These are phyloP conservation scores for Tineola bisselliella DNA, from an alignment of 2,888 invertebrate genomes.

Conservation along the genomic window DNA sequence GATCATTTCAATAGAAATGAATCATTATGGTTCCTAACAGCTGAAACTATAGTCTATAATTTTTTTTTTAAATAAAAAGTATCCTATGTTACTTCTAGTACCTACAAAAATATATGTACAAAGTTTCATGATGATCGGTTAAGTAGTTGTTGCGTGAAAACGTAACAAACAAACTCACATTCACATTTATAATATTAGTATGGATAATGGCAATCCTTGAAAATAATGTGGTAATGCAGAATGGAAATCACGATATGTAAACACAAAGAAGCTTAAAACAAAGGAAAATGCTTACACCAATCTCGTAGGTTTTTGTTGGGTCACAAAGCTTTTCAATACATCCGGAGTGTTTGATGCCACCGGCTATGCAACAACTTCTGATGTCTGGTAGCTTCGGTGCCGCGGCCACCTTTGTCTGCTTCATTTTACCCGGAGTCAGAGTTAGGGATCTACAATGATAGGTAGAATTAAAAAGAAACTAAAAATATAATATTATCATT, in stretches of 20 bases:
- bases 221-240: constrained; percentile 10
- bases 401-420: constrained; percentile 63
- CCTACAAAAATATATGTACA: too few species aligned
- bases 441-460: constrained; percentile 66
- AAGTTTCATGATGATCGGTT: too few species aligned
- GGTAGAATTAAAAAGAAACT: not conserved
- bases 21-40: too few species aligned
- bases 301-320: constrained; percentile 69
- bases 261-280: not conserved
- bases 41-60: too few species aligned
- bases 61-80: too few species aligned
- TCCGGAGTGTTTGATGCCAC: constrained; percentile 77
- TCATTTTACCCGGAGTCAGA: constrained; percentile 71
- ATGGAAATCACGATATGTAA: constrained; percentile 11
- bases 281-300: constrained; percentile 39
- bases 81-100: too few species aligned
- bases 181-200: too few species aligned
- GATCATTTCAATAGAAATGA: too few species aligned
- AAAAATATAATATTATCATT: too few species aligned
- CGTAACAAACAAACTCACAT: too few species aligned
- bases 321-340: constrained; percentile 85
- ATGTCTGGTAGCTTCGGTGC: constrained; percentile 81
- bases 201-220: too few species aligned
- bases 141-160: too few species aligned
- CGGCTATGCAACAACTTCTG: constrained; percentile 74